Base-by-base conservation (phyloP, 2,797 vertebrate species). In the Sebastes miniatus region DNA sequence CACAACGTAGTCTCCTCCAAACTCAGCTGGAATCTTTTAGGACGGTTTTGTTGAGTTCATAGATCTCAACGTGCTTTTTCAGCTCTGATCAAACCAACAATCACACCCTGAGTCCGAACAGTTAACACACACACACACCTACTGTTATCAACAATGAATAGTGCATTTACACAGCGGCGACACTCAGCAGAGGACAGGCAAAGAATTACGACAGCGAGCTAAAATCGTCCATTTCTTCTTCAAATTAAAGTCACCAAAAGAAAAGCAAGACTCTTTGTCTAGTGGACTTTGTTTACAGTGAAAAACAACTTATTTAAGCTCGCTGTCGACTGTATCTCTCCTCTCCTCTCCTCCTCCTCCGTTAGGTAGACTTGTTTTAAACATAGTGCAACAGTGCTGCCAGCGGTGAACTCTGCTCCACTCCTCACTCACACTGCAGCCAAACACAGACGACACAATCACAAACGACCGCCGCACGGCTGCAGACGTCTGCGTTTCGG, bases 21-120 rank as follows among this genome's bases (percentile, higher is more conserved):
- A 76, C 57, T 50, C 50, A 3, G 59, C 50, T 2, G 74, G 74
- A 81, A 73, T 47, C 61, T 52, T 75, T 69, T 1, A n/a, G 90
- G 91, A 93, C 89, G 89, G 91, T 6, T 89, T 7, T 81, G 24
- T 77, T 43, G 39, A 43, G 39, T 32, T 66, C 6, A 29, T n/a
- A 11, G 63, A 61, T 50, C 10, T 5, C 39, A 22, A 32, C 54
- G 2, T 25, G 14, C 34, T 22, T 22, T 3, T n/a, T 57, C 54
- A 56, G 25, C 27, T 61, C 68, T n/a, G 50, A 32, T 76, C 56
- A 18, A 20, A 20, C 69, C 24, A 29, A 29, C 75, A 27, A 56
- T 58, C 70, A 34, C 79, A 80, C 36, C 64, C 81, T 43, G 80
- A 87, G 78, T 75, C 65, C 9, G 4, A 9, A 69, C 68, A 14